phyloP scores from a whole-genome alignment of 2,797 vertebrate species.

The Macrochelys suwanniensis region DNA sequence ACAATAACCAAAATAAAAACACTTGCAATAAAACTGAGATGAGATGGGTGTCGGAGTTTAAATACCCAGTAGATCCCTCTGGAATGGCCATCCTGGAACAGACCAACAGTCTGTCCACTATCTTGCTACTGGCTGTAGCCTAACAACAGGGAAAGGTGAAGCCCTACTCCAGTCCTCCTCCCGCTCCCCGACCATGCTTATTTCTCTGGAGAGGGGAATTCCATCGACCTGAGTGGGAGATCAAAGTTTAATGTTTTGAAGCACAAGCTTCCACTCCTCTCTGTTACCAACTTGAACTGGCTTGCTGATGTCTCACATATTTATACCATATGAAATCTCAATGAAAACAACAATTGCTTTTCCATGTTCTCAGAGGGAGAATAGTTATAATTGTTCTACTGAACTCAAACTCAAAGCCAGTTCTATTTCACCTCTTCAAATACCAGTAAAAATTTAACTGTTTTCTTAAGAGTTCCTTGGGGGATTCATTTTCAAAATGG shows the following conservation, averaged over 20 bases:
- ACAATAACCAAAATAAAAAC: rapidly evolving
- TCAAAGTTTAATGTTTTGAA: rapidly evolving
- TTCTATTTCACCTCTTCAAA: neutral
- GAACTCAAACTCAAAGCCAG: neutral
- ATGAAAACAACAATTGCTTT: neutral
- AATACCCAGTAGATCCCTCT: rapidly evolving
- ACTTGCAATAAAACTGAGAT: neutral
- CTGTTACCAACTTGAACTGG: neutral
- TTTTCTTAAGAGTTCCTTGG: neutral
- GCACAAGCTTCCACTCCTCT: neutral
- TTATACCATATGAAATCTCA: neutral
- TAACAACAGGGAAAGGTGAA: rapidly evolving
- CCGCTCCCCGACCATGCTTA: neutral
- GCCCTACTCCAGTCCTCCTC: neutral
- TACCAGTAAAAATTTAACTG: neutral
- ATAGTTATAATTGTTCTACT: neutral
- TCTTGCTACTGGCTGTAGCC: neutral
- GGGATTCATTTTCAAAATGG: neutral
- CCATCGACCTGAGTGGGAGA: neutral
- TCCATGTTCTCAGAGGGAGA: neutral
- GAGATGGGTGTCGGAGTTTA: neutral
- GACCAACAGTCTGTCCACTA: neutral
- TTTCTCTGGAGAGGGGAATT: neutral
- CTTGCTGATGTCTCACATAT: neutral
- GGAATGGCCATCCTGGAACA: neutral